A percentile compares a stretch with the other conserved stretches of the same genome.
phyloP scores from a whole-genome alignment of 2,113 vertebrate genomes.

The Phalacrocorax carbo region DNA sequence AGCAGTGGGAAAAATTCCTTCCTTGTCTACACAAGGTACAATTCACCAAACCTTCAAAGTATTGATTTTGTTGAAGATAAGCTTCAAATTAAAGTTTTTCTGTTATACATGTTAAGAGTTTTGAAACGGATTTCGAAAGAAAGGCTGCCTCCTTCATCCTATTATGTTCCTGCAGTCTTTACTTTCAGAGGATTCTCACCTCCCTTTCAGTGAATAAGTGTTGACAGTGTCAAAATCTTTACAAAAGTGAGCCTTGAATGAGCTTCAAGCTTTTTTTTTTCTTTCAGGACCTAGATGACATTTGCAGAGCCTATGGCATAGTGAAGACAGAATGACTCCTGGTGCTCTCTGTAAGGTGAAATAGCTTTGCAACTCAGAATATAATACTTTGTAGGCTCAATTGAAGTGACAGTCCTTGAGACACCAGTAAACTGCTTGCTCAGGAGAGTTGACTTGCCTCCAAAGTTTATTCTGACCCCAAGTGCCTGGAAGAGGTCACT shows the following conservation, averaged over 20 bases:
- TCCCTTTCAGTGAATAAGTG: not conserved
- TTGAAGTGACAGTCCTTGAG: not conserved
- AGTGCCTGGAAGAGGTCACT: not conserved
- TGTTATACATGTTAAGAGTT: not conserved
- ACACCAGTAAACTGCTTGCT: not conserved
- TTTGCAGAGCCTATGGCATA: not conserved
- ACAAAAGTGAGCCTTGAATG: not conserved
- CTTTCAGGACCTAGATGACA: not conserved
- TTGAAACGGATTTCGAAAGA: not conserved
- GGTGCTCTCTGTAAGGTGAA: not conserved
- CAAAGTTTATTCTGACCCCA: not conserved
- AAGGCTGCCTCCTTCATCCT: not conserved
- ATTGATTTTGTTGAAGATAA: constrained; percentile 37
- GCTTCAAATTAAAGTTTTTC: constrained; percentile 18
- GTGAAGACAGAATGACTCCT: not conserved
- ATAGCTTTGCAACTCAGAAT: not conserved
- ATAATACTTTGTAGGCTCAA: not conserved
- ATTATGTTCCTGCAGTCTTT: not conserved
- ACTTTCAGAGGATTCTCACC: not conserved
- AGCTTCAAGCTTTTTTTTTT: not conserved
- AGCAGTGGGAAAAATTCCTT: not conserved
- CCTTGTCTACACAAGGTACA: not conserved
- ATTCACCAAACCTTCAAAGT: not conserved
- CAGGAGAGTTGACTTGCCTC: not conserved
- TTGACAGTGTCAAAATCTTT: not conserved